Percentiles rank a stretch among this genome's conserved stretches.
These are phyloP conservation scores for Lamproptera curius DNA, from an alignment of 2,888 invertebrate species.

Conservation along the genomic window DNA sequence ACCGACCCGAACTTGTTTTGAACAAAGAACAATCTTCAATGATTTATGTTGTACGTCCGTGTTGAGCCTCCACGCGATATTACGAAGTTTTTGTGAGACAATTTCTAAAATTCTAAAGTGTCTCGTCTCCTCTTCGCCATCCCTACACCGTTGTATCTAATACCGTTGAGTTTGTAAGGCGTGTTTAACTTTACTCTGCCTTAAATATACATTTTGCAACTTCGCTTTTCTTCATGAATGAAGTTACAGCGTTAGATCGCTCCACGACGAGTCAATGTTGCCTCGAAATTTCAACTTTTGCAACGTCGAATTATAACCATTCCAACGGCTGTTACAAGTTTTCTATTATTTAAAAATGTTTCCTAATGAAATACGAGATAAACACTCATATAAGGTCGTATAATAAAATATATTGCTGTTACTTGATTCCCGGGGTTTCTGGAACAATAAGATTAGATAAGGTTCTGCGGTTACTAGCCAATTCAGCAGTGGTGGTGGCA, in stretches of 20 bases:
- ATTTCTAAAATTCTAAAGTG: constrained; percentile 73
- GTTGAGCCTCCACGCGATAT: constrained; percentile 44
- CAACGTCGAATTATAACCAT: no score
- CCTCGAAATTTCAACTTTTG: constrained; percentile 46
- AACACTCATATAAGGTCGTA: no score
- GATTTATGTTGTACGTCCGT: constrained; percentile 61
- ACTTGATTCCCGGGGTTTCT: constrained; percentile 22
- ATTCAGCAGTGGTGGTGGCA: constrained; percentile 25
- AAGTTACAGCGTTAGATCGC: constrained; percentile 56
- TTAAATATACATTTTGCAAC: constrained; percentile 72
- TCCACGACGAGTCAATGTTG: constrained; percentile 62
- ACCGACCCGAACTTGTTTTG: constrained; percentile 43
- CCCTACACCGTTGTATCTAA: constrained; percentile 47
- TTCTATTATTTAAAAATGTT: no score
- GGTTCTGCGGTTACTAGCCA: constrained; percentile 18
- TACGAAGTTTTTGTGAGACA: constrained; percentile 61
- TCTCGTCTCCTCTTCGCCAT: constrained; percentile 45
- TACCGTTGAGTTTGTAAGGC: constrained; percentile 54
- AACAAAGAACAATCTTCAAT: constrained; percentile 49
- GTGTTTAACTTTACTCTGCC: constrained; percentile 64
- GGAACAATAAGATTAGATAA: constrained; percentile 27
- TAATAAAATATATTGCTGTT: constrained; percentile 21
- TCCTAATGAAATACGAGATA: no score
- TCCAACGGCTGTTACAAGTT: no score
- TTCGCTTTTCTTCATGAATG: constrained; percentile 53